Evolutionary conservation across 2,113 vertebrate species (phyloP).

Genomic region (Melospiza melodia): DNA sequence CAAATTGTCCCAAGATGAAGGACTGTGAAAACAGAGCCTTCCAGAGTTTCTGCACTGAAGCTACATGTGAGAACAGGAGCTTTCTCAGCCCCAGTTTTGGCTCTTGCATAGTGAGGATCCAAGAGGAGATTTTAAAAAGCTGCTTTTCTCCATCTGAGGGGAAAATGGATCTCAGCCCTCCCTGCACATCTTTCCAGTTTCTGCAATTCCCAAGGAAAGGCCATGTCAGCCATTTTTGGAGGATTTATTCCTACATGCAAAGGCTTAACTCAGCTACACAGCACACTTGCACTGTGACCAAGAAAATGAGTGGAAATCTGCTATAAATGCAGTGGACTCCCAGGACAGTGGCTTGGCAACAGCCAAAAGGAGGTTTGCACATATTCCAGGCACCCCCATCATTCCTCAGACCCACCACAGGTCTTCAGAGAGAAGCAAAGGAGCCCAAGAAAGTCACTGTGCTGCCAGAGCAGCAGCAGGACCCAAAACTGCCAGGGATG

Average conservation of each 20-base stretch:
- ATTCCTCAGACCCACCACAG: not conserved
- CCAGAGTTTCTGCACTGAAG: not conserved
- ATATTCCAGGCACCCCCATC: not conserved
- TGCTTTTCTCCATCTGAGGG: not conserved
- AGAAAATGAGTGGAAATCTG: not conserved
- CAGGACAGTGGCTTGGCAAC: not conserved
- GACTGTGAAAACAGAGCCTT: not conserved
- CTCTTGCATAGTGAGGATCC: not conserved
- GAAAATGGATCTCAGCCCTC: not conserved
- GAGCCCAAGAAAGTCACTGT: not conserved
- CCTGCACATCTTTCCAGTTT: not conserved
- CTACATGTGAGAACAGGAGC: rapidly evolving
- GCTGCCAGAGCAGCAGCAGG: not conserved
- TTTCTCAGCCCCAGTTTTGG: not conserved
- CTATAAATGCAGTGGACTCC: not conserved
- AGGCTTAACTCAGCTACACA: not conserved
- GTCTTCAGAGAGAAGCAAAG: not conserved
- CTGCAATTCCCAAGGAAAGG: not conserved
- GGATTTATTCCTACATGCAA: not conserved
- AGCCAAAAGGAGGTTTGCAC: not conserved
- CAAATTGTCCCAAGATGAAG: not conserved
- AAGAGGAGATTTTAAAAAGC: not conserved
- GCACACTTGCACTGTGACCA: not conserved
- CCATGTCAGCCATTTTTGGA: not conserved
- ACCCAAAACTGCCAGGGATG: not conserved